Base-by-base conservation (phyloP, 2,888 invertebrate species). In the Diachrysia chrysitis region DNA sequence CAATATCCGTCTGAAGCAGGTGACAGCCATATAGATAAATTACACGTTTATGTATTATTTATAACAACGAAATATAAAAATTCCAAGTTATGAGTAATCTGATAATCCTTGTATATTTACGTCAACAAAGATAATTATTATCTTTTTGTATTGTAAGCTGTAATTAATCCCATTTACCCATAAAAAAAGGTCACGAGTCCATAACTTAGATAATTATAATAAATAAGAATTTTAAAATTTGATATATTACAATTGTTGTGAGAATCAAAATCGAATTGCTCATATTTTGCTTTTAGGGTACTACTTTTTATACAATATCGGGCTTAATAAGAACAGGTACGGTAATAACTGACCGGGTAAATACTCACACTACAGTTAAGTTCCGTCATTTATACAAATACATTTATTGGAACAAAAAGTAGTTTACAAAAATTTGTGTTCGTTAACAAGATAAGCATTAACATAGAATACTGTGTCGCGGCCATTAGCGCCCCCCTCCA, bases 41-140 rank as follows among this genome's bases (percentile, higher is more conserved):
- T n/a, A n/a, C n/a, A n/a, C n/a, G n/a, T n/a, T 37, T 42, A n/a
- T 42, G 16, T n/a, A 16, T 42, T 42, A 42, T 42, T 42, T 42
- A 51, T 51, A 21, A 19, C 19, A 4, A 21, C 4, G 48, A 17
- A 19, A 51, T 12, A 12, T 19, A 51, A 51, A 51, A 51, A 21
- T 51, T 51, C 19, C 48, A 21, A 9, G 7, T 0, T 21, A 51
- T 51, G 48, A 51, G 17, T 21, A 51, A 51, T 51, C 48, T 35
- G 46, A 32, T 65, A 65, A 73, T 76, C 58, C 56, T 1, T 59
- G 46, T 48, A 64, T 63, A 63, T 4, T 32, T 1, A 2, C 54
- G 59, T 55, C 32, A 5, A 54, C 60, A 60, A 72, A 25, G 37
- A 48, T 54, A 59, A 32, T 12, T 58, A 58, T 57, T 54, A 51